A percentile compares a stretch with the other conserved stretches of the same genome.
phyloP scores from a whole-genome alignment of 30 jellyfish, hydroid and myxozoan genomes.

The Pseudorhiza aurosa region DNA sequence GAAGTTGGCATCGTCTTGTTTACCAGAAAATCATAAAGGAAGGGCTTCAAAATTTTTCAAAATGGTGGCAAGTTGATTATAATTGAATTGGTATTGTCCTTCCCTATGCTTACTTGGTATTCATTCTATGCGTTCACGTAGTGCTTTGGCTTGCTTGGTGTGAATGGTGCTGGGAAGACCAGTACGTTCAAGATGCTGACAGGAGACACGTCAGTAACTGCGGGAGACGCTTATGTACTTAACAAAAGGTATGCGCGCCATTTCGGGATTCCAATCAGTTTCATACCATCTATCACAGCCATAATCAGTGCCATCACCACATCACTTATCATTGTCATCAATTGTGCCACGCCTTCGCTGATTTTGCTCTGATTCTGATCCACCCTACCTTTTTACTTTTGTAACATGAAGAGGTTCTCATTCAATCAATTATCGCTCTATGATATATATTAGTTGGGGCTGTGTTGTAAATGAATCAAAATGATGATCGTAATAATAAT shows the following conservation, averaged over 20 bases:
- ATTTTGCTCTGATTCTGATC: too few relatives aligned
- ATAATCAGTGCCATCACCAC: conserved; percentile 3
- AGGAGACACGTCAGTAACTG: conserved; percentile 82
- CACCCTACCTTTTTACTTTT: too few relatives aligned
- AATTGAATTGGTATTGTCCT: too few relatives aligned
- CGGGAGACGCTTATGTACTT: conserved; percentile 82
- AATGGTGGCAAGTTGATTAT: too few relatives aligned
- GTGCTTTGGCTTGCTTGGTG: conserved; percentile 99
- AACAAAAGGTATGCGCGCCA: conserved; percentile 51
- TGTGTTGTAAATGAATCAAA: too few relatives aligned
- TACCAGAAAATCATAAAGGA: background rate
- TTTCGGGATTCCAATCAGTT: background rate
- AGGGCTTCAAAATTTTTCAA: background rate
- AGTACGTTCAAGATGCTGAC: conserved; percentile 93
- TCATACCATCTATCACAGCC: background rate
- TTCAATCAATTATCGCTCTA: too few relatives aligned
- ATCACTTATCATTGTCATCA: background rate
- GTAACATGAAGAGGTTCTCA: too few relatives aligned
- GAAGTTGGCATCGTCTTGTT: too few relatives aligned
- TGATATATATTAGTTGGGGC: too few relatives aligned
- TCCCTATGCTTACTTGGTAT: background rate
- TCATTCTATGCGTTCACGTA: background rate
- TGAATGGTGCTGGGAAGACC: conserved; percentile 97
- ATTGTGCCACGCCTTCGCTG: too few relatives aligned
- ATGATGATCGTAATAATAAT: too few relatives aligned